Percentiles rank a stretch among this genome's conserved stretches.
phyloP scores from a whole-genome alignment of 2,888 invertebrate genomes.

The Erynnis tages region DNA sequence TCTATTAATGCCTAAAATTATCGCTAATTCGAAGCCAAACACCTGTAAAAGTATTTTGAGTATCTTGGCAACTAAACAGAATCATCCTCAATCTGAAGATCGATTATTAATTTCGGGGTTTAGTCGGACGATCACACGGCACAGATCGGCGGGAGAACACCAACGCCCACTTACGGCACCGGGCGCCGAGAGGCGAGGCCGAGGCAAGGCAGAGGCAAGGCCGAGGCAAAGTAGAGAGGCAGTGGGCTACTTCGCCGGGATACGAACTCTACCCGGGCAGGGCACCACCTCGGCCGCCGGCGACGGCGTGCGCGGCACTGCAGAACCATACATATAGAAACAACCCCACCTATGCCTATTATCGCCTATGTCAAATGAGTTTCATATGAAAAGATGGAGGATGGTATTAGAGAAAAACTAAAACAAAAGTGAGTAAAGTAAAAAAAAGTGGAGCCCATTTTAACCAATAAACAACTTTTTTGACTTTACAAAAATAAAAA shows the following conservation, averaged over 20 bases:
- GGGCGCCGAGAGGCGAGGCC: constrained; percentile 53
- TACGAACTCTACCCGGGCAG: constrained; percentile 69
- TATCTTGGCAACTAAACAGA: too few species aligned
- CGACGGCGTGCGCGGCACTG: constrained; percentile 47
- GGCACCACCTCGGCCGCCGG: constrained; percentile 61
- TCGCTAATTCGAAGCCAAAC: too few species aligned
- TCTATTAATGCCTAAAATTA: too few species aligned
- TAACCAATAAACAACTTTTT: too few species aligned
- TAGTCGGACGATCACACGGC: background rate
- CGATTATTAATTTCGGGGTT: background rate
- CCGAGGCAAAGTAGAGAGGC: too few species aligned
- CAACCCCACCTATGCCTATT: background rate
- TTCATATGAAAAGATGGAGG: too few species aligned
- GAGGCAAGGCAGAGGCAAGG: constrained; percentile 47
- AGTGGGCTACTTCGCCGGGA: constrained; percentile 54
- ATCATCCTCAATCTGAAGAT: too few species aligned
- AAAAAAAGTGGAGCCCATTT: too few species aligned
- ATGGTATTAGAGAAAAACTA: too few species aligned
- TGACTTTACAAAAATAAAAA: too few species aligned
- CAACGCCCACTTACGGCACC: constrained; percentile 58
- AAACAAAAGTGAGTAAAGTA: too few species aligned
- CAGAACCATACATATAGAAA: constrained; percentile 46
- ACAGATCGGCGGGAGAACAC: constrained; percentile 33
- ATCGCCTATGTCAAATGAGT: background rate
- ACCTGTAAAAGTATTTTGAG: too few species aligned